Evolutionary conservation across 2,113 vertebrate genomes (phyloP).

Genomic region (Mormyrus iriodes): DNA sequence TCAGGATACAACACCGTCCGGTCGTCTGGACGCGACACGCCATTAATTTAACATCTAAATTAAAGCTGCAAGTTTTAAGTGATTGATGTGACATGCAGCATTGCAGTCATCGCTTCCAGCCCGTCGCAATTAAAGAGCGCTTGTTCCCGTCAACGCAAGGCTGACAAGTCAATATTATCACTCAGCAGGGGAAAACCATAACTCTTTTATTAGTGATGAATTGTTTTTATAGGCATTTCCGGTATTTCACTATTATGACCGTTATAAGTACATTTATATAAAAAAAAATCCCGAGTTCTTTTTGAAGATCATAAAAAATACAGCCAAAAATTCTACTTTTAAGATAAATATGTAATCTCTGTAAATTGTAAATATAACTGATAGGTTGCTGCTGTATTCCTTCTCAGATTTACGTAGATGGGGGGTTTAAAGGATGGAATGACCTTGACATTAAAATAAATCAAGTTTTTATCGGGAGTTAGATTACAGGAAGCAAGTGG

Average conservation of each 20-base stretch:
- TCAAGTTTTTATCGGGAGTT: not conserved
- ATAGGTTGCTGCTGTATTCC: not conserved
- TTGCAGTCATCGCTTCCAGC: not conserved
- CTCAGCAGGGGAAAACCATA: not conserved
- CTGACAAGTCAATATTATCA: not conserved
- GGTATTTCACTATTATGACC: not conserved
- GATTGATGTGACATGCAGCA: constrained; percentile 5
- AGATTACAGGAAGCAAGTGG: constrained; percentile 1
- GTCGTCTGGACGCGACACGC: not conserved
- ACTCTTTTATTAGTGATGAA: not conserved
- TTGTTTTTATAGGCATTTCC: not conserved
- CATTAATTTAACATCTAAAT: constrained; percentile 12
- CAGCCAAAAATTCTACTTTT: not conserved
- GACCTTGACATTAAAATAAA: not conserved
- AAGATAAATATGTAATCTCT: not conserved
- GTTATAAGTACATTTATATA: constrained; percentile 1
- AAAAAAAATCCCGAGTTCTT: not conserved
- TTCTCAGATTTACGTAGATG: not conserved
- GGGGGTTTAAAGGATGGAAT: not conserved
- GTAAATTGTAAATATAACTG: not conserved
- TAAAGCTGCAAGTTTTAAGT: not conserved
- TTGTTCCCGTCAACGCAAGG: not conserved
- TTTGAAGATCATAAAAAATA: not conserved
- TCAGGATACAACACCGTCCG: not conserved
- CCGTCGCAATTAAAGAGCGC: not conserved